Evolutionary conservation across 2,113 vertebrate genomes (phyloP), one percentile per base, ranked within the genome.

Genomic region (Ciconia maguari): DNA sequence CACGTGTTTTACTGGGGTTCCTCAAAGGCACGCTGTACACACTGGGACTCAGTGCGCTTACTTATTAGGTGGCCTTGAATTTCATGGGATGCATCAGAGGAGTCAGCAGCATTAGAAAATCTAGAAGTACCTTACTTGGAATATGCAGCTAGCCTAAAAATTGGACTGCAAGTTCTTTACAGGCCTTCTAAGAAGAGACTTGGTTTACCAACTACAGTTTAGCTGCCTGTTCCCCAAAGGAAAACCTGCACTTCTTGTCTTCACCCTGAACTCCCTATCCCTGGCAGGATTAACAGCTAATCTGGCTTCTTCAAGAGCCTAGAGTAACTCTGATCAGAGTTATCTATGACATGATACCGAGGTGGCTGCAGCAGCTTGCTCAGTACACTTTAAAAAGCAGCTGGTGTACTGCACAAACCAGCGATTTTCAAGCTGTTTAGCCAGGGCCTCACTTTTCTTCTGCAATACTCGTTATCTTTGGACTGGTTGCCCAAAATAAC

Each of bases 401-500:
- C 55, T 14, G n/a, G 66, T 41, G 54, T 19, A 3, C 36, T 13
- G 25, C 21, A 36, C 24, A 7, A 32, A n/a, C 36, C 90, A 52
- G 57, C 4, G 1, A 29, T 1, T 3, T 10, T 13, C 14, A 16
- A 22, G 49, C 26, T 83, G 38, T 57, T 49, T 2, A 30, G 80
- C 75, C 71, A n/a, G 34, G 79, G 64, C 83, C 70, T 19, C 24
- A 1, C 17, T 77, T 48, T 54, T 11, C 70, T 46, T 24, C 65
- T 55, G 30, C 44, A 18, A 11, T 9, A 20, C 20, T 86, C 9
- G 0, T 83, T 80, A 76, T 83, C 84, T 94, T 38, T 21, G 81
- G 32, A 24, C 36, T 14, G 32, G 52, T 24, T 94, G 90, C 93
- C 93, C 81, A 55, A 87, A 94, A 93, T 29, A 89, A 91, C 90